A percentile compares a stretch with the other conserved stretches of the same genome.
Evolutionary conservation across 2,797 vertebrate genomes (phyloP).

Genomic region (Trematomus bernacchii): DNA sequence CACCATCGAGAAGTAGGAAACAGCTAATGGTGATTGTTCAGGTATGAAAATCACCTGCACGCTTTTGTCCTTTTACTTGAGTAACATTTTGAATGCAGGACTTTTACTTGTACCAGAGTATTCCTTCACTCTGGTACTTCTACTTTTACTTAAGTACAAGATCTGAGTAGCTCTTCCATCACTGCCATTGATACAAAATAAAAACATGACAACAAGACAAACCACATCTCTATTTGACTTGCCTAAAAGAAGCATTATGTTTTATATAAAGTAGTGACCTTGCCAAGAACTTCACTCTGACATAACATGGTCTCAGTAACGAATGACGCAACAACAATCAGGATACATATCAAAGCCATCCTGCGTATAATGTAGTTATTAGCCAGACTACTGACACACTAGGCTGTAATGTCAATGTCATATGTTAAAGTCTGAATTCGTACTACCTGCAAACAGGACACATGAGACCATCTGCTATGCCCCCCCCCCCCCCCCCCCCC

Average conservation of each 20-base stretch:
- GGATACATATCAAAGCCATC: no score
- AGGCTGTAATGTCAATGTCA: neutral
- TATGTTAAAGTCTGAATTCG: neutral
- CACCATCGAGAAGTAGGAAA: neutral
- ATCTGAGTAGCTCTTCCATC: neutral
- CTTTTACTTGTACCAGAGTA: no score
- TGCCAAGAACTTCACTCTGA: neutral
- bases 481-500: no score
- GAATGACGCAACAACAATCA: slow-evolving; percentile 1
- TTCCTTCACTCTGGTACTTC: no score
- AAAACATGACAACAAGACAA: no score
- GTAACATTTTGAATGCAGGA: no score
- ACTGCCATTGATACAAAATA: neutral
- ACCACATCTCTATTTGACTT: no score
- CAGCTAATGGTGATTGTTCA: neutral
- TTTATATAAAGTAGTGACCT: neutral
- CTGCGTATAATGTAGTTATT: neutral
- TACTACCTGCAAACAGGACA: neutral
- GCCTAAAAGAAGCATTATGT: no score
- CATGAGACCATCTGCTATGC: neutral
- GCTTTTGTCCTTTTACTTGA: neutral
- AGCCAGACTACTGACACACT: neutral
- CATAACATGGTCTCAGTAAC: neutral
- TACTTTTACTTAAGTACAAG: no score
- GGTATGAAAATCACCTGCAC: neutral